Conservation (phyloP, 2,797 vertebrate species). For the Enteromius paludinosus region DNA sequence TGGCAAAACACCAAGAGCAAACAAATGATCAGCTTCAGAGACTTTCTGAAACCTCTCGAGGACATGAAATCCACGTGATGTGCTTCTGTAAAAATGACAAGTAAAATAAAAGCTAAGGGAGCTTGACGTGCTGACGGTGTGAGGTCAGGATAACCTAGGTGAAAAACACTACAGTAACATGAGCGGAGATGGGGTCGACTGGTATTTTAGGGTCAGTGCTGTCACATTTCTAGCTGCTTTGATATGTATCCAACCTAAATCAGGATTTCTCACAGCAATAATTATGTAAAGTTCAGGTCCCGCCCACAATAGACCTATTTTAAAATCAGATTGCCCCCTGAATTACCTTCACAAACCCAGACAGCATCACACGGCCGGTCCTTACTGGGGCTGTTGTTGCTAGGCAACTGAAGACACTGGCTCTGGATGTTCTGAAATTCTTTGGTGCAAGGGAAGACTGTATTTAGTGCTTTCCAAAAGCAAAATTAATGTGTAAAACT, state of each 20-base stretch:
- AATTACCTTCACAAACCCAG: slow-evolving; percentile 84
- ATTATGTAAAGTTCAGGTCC: slow-evolving; percentile 76
- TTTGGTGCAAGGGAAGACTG: slow-evolving; percentile 81
- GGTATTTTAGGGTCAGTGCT: slow-evolving; percentile 49
- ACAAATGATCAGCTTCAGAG: slow-evolving; percentile 10
- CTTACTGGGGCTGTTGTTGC: slow-evolving; percentile 80
- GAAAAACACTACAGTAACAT: slow-evolving; percentile 36
- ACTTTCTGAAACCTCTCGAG: slow-evolving; percentile 11
- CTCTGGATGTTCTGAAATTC: slow-evolving; percentile 80
- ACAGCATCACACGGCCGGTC: slow-evolving; percentile 75
- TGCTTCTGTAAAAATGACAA: slow-evolving; percentile 6
- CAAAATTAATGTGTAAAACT: slow-evolving; percentile 64
- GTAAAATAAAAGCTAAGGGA: neutral
- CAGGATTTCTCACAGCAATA: slow-evolving; percentile 66
- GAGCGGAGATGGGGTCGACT: slow-evolving; percentile 20
- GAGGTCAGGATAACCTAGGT: slow-evolving; percentile 46
- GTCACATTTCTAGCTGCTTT: slow-evolving; percentile 25
- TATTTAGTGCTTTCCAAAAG: slow-evolving; percentile 72
- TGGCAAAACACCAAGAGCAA: slow-evolving; percentile 19
- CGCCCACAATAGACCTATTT: slow-evolving; percentile 80
- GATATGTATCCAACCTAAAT: slow-evolving; percentile 50
- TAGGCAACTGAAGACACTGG: slow-evolving; percentile 86
- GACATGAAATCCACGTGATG: neutral
- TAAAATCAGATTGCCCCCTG: slow-evolving; percentile 82
- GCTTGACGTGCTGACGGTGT: neutral